Percentiles rank a stretch among this genome's conserved stretches.
Evolutionary conservation across 2,888 invertebrate species (phyloP).

Genomic region (Plebejus anna): DNA sequence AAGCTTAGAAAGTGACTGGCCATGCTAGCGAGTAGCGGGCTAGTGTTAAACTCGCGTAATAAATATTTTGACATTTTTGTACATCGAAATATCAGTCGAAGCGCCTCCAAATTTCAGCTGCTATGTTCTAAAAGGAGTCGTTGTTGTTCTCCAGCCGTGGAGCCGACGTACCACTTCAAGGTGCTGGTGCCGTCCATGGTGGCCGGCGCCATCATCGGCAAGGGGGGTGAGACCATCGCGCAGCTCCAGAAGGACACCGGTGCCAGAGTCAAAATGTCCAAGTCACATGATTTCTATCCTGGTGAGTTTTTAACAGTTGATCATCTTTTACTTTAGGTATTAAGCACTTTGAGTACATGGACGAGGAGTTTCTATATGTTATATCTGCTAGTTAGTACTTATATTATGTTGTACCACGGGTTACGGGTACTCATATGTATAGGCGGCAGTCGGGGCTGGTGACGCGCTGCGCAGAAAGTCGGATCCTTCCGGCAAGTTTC

Average conservation of each 20-base stretch:
- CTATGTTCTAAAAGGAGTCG: conserved; percentile 40
- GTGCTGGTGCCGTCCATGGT: conserved; percentile 97
- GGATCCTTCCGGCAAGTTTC: neutral
- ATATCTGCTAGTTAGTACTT: no score
- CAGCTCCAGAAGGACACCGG: conserved; percentile 98
- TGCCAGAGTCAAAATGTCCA: conserved; percentile 99
- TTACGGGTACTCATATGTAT: no score
- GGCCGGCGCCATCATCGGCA: conserved; percentile 99
- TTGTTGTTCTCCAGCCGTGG: conserved; percentile 82
- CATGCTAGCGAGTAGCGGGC: neutral
- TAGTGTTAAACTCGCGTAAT: neutral
- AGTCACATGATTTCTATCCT: conserved; percentile 99
- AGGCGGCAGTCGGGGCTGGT: neutral
- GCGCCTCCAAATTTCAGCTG: neutral
- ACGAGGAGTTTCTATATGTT: no score
- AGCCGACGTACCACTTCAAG: conserved; percentile 97
- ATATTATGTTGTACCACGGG: no score
- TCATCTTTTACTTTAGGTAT: no score
- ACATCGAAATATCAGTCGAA: neutral
- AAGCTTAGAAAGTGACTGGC: neutral
- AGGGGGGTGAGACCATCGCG: conserved; percentile 99
- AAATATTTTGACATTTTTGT: no score
- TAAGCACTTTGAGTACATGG: no score
- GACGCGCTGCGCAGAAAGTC: neutral
- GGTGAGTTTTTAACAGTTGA: conserved; percentile 81